These are phyloP conservation scores for Rhinolophus ferrumequinum DNA, from an alignment of 2,113 vertebrate species.

Conservation along the genomic window DNA sequence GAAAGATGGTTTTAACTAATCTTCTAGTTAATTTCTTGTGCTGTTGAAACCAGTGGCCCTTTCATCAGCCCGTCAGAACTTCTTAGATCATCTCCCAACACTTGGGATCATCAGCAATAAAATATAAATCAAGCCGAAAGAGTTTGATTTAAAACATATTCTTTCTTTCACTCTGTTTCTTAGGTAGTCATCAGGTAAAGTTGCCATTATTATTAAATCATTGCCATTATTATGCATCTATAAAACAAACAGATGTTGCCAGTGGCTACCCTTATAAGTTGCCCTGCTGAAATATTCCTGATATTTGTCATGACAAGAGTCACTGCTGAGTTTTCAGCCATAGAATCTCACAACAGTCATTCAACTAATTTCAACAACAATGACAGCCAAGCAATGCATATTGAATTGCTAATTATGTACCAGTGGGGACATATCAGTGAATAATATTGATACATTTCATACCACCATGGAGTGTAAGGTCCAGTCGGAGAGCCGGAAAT, in stretches of 20 bases:
- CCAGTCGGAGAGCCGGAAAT: neutral
- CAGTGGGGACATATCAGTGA: neutral
- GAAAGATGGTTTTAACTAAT: neutral
- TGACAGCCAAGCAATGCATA: neutral
- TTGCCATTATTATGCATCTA: neutral
- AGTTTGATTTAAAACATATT: neutral
- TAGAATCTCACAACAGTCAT: slow-evolving; percentile 12
- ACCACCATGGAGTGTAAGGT: neutral
- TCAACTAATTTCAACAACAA: slow-evolving; percentile 40
- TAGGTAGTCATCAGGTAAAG: neutral
- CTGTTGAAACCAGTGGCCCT: neutral
- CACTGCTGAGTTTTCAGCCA: neutral
- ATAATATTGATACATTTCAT: neutral
- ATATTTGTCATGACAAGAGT: neutral
- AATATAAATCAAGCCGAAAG: neutral
- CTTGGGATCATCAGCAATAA: neutral
- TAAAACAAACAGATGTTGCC: neutral
- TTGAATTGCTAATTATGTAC: slow-evolving; percentile 31
- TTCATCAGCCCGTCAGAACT: neutral
- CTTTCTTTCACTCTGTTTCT: neutral
- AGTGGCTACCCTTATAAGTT: neutral
- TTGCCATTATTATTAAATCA: no score
- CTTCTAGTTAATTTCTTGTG: neutral
- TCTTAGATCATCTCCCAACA: neutral
- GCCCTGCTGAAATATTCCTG: neutral